These are phyloP conservation scores for Nomia melanderi DNA, from an alignment of 1,140 invertebrate genomes.

Conservation along the genomic window DNA sequence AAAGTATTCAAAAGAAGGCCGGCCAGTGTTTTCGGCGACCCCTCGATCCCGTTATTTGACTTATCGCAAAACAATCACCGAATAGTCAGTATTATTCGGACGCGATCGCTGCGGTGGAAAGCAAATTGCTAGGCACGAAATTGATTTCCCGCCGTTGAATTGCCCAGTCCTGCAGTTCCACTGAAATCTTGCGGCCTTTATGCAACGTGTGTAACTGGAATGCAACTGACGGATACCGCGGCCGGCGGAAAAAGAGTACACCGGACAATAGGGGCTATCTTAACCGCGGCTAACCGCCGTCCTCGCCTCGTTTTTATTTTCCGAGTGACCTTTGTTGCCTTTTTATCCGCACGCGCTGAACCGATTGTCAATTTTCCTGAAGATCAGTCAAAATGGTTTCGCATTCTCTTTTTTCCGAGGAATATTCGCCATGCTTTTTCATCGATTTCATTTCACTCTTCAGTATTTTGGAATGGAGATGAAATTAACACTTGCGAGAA, in stretches of 20 bases:
- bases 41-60: constrained; percentile 18
- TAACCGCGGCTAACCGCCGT: neutral
- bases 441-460: too few relatives aligned
- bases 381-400: neutral
- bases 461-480: too few relatives aligned
- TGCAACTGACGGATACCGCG: neutral
- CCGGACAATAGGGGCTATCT: constrained; percentile 28
- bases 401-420: neutral
- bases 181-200: constrained; percentile 16
- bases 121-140: constrained; percentile 46
- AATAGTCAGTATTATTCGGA: constrained; percentile 33
- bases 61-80: constrained; percentile 37
- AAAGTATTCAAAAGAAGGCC: constrained; percentile 25
- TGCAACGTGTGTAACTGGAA: constrained; percentile 21
- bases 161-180: neutral
- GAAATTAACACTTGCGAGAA: too few relatives aligned
- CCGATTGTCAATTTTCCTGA: neutral
- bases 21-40: neutral
- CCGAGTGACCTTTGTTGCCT: constrained; percentile 4
- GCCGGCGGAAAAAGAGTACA: neutral
- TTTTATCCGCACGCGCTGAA: neutral
- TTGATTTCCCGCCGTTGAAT: constrained; percentile 43
- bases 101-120: constrained; percentile 39
- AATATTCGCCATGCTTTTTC: too few relatives aligned
- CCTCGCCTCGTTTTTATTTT: neutral